A percentile compares a stretch with the other conserved stretches of the same genome.
These are phyloP conservation scores for Poeciliopsis presidionis DNA, from an alignment of 2,797 vertebrate species.

Conservation along the genomic window DNA sequence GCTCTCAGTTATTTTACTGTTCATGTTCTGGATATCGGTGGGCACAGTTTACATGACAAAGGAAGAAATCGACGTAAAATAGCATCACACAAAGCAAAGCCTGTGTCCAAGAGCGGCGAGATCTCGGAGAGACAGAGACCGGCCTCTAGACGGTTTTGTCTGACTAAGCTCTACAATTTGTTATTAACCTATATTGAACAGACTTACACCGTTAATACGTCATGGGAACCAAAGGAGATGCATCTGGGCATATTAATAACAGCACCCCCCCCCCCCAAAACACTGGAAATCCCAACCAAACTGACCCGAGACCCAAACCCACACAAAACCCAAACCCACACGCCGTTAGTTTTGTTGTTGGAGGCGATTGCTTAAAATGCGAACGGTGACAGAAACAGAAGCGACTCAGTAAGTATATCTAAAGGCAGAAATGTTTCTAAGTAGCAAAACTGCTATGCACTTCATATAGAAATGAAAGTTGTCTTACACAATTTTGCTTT, in stretches of 20 bases:
- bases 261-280: neutral
- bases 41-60: neutral
- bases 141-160: constrained; percentile 46
- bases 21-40: neutral
- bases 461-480: neutral
- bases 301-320: neutral
- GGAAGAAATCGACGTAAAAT: constrained; percentile 4
- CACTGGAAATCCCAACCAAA: neutral
- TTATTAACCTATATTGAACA: constrained; percentile 69
- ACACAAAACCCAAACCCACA: neutral
- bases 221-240: constrained; percentile 28
- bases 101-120: neutral
- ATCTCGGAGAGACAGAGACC: constrained; percentile 11
- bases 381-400: neutral
- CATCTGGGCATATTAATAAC: constrained; percentile 12
- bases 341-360: neutral
- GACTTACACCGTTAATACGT: constrained; percentile 20
- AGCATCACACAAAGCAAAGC: neutral
- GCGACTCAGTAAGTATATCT: neutral
- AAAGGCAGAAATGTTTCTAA: neutral
- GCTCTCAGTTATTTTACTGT: neutral
- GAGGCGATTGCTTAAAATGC: neutral
- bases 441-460: neutral
- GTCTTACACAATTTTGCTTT: neutral
- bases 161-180: constrained; percentile 36